A percentile compares a stretch with the other conserved stretches of the same genome.
These are phyloP conservation scores for Pleuronectes platessa DNA, from an alignment of 2,113 vertebrate genomes.

Conservation along the genomic window DNA sequence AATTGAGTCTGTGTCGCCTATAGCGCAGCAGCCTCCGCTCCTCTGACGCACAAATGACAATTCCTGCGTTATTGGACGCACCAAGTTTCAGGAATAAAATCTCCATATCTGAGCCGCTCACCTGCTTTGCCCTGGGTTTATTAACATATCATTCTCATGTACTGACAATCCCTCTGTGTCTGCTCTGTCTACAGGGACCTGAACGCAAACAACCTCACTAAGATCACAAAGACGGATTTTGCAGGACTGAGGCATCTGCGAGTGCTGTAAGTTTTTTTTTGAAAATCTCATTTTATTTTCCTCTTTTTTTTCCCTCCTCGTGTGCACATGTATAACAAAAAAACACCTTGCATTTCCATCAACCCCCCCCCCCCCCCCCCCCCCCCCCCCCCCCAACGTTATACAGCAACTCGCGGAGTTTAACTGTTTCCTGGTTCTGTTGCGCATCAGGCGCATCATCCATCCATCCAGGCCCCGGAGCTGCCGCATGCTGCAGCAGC, in stretches of 20 bases:
- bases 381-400: background rate
- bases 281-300: background rate
- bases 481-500: slow-evolving; percentile 59
- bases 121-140: slow-evolving; percentile 7
- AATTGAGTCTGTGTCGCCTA: slow-evolving; percentile 6
- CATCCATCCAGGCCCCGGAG: slow-evolving; percentile 21
- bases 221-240: slow-evolving; percentile 96
- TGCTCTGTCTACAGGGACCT: slow-evolving; percentile 87
- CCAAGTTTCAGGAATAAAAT: slow-evolving; percentile 17
- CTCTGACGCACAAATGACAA: slow-evolving; percentile 30
- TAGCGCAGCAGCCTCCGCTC: slow-evolving; percentile 27
- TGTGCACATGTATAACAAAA: background rate
- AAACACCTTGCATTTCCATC: background rate
- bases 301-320: background rate
- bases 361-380: background rate
- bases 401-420: background rate
- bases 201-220: slow-evolving; percentile 99
- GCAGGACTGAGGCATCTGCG: slow-evolving; percentile 93
- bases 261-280: slow-evolving; percentile 92
- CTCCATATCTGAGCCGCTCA: background rate
- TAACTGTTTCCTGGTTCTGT: slow-evolving; percentile 19
- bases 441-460: background rate
- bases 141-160: background rate
- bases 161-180: slow-evolving; percentile 7
- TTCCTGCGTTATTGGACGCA: slow-evolving; percentile 4